Conservation (phyloP, 2,797 vertebrate genomes). For the Pipistrellus nathusii region DNA sequence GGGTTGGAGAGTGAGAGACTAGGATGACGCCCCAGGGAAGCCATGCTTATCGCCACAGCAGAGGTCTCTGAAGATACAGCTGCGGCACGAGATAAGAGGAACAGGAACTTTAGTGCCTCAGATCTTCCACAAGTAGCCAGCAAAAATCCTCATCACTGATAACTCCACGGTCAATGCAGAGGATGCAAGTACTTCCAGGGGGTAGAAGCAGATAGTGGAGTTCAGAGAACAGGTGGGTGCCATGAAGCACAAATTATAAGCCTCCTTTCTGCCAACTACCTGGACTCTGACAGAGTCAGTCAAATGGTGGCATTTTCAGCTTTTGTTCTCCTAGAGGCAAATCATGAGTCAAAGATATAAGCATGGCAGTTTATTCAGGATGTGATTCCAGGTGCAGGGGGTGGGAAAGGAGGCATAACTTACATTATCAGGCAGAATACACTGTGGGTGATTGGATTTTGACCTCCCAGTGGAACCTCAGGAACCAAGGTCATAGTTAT, state of each 20-base stretch:
- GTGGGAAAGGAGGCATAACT: not conserved
- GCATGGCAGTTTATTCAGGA: not conserved
- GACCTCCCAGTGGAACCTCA: not conserved
- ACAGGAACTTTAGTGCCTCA: not conserved
- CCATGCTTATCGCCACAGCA: not conserved
- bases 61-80: constrained; percentile 67
- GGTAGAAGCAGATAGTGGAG: not conserved
- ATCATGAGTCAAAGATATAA: not conserved
- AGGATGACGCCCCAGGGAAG: constrained; percentile 60
- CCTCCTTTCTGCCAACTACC: not conserved
- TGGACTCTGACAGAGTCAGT: not conserved
- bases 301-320: rapidly evolving
- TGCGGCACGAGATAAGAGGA: constrained; percentile 65
- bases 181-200: not conserved
- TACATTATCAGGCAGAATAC: not conserved
- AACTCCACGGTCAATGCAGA: constrained; percentile 9
- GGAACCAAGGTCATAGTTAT: not conserved
- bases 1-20: not conserved
- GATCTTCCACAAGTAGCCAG: constrained; percentile 14
- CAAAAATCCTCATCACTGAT: constrained; percentile 21
- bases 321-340: not conserved
- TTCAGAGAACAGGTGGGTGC: not conserved
- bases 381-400: not conserved
- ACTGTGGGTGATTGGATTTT: not conserved
- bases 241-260: not conserved